Percentiles rank a stretch among this genome's conserved stretches.
Evolutionary conservation across 23 tunicate genomes (phyloP).

Genomic region (Oikopleura vanhoeffeni): DNA sequence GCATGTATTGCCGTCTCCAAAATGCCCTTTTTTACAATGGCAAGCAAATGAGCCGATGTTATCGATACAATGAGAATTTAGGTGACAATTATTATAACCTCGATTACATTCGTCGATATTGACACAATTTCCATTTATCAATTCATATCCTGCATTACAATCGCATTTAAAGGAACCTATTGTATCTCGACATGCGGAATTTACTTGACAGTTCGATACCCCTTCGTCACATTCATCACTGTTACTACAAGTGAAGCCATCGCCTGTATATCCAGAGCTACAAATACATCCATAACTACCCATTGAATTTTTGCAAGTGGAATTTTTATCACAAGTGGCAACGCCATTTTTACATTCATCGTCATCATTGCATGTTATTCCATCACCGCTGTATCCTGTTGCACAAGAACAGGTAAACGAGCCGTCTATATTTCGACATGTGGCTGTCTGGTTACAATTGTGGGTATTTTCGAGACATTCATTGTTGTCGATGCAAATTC

Average conservation of each 20-base stretch:
- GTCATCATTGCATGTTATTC: constrained; percentile 6
- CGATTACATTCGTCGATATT: no score
- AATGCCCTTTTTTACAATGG: constrained; percentile 12
- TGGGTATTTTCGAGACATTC: not conserved
- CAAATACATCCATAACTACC: constrained; percentile 20
- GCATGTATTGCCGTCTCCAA: constrained; percentile 14
- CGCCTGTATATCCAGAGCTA: constrained; percentile 18
- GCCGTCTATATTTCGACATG: not conserved
- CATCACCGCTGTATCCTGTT: constrained; percentile 21
- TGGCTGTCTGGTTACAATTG: not conserved
- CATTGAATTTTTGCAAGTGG: constrained; percentile 16
- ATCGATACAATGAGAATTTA: constrained; percentile 17
- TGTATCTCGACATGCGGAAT: not conserved
- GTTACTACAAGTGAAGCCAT: constrained; percentile 15
- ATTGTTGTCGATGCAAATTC: not conserved
- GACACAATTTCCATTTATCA: not conserved
- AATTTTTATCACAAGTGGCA: constrained; percentile 18
- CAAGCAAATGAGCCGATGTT: not conserved
- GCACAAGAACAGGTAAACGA: constrained; percentile 12
- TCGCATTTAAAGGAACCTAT: not conserved
- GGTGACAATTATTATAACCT: not conserved
- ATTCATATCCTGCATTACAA: not conserved
- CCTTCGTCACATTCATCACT: not conserved
- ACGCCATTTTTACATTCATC: constrained; percentile 14
- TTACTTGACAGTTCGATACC: not conserved